A percentile compares a stretch with the other conserved stretches of the same genome.
Evolutionary conservation across 2,113 vertebrate species (phyloP).

Genomic region (Vidua chalybeata): DNA sequence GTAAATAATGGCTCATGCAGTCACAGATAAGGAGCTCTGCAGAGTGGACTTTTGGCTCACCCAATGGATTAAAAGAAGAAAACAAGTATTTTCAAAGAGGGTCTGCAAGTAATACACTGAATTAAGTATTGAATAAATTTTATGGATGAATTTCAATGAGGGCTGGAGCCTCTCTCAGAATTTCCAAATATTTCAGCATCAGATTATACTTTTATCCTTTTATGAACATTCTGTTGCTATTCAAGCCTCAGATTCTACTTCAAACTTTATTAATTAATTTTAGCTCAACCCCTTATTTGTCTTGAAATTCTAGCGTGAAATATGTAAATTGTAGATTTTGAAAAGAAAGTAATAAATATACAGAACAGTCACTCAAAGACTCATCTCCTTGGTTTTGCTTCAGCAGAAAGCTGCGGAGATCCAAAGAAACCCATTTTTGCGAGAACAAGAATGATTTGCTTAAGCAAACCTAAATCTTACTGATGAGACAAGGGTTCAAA

Average conservation of each 20-base stretch:
- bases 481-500: background rate
- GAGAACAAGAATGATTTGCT: background rate
- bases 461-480: background rate
- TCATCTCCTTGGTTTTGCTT: background rate
- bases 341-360: background rate
- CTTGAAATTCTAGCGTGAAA: background rate
- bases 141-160: background rate
- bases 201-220: background rate
- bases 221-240: background rate
- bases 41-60: background rate
- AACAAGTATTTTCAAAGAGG: background rate
- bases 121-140: background rate
- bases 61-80: background rate
- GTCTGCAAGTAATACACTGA: background rate
- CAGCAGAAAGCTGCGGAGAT: background rate
- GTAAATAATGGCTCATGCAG: background rate
- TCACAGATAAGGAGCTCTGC: background rate
- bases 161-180: background rate
- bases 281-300: background rate
- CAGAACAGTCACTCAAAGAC: background rate
- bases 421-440: background rate
- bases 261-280: background rate
- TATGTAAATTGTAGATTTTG: rapidly evolving
- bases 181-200: background rate
- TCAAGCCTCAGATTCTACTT: background rate